Evolutionary conservation across 2,113 vertebrate species (phyloP).

Genomic region (Asarcornis scutulata): DNA sequence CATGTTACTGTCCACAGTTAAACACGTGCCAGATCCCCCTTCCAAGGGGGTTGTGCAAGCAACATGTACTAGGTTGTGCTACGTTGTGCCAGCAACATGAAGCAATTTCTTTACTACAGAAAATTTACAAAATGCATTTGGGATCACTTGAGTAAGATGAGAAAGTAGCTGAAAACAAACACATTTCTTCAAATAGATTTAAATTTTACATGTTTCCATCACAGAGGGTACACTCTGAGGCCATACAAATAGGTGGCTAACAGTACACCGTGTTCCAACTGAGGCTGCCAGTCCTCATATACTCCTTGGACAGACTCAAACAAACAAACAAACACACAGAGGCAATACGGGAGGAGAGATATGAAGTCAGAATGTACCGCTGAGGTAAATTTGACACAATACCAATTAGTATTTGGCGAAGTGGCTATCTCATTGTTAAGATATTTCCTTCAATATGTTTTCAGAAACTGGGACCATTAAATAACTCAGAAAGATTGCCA

Average conservation of each 20-base stretch:
- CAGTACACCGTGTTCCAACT: constrained; percentile 45
- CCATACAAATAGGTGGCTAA: constrained; percentile 4
- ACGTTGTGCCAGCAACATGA: background rate
- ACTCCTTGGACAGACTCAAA: constrained; percentile 26
- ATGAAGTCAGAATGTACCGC: constrained; percentile 73
- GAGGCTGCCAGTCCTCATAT: constrained; percentile 46
- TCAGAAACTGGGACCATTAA: constrained; percentile 78
- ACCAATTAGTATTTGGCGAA: constrained; percentile 79
- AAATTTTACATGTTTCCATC: background rate
- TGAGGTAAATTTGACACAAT: constrained; percentile 79
- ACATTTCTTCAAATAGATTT: background rate
- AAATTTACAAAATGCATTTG: background rate
- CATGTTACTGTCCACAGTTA: background rate
- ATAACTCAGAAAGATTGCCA: constrained; percentile 79
- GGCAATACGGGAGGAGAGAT: constrained; percentile 63
- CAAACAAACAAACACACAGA: constrained; percentile 69
- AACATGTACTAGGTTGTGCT: background rate
- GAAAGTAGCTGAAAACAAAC: background rate
- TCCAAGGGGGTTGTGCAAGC: background rate
- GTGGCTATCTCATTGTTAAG: constrained; percentile 82
- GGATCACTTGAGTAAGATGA: background rate
- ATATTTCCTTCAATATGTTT: constrained; percentile 86
- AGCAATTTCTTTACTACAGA: background rate
- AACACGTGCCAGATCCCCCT: background rate
- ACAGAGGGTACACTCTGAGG: background rate